Percentiles rank a stretch among this genome's conserved stretches.
phyloP scores from a whole-genome alignment of 1,140 invertebrate genomes.

The Drosophila pruinosa region DNA sequence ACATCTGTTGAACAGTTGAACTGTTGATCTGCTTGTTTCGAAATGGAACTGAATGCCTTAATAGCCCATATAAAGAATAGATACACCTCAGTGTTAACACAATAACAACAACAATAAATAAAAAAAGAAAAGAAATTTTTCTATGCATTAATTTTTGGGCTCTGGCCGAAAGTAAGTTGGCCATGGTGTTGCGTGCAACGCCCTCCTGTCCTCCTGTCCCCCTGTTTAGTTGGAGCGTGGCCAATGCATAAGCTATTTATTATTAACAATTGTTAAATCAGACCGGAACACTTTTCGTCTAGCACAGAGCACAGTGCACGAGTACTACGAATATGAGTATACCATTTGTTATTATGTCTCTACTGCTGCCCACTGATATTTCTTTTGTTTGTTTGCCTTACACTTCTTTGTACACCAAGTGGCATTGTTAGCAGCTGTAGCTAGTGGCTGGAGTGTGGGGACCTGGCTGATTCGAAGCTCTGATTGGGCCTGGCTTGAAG shows the following conservation, averaged over 20 bases:
- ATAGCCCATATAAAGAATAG: constrained; percentile 18
- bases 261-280: constrained; percentile 80
- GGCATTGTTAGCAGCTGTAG: constrained; percentile 58
- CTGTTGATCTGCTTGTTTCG: neutral
- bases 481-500: constrained; percentile 32
- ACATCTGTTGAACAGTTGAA: constrained; percentile 41
- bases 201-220: constrained; percentile 14
- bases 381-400: constrained; percentile 42
- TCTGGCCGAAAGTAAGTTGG: constrained; percentile 38
- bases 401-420: constrained; percentile 53
- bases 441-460: neutral
- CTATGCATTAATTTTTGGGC: constrained; percentile 28
- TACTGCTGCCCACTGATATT: constrained; percentile 49
- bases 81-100: neutral
- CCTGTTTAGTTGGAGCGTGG: constrained; percentile 34
- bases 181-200: constrained; percentile 44
- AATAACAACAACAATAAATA: constrained; percentile 20
- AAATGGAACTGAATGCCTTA: constrained; percentile 12
- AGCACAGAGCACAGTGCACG: neutral
- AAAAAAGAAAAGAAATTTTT: constrained; percentile 52
- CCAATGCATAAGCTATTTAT: constrained; percentile 74
- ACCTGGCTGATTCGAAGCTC: neutral
- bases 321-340: constrained; percentile 10
- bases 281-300: constrained; percentile 74
- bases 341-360: constrained; percentile 29